Conservation (phyloP, 2,888 invertebrate genomes). For the Cremastinae sp. region DNA sequence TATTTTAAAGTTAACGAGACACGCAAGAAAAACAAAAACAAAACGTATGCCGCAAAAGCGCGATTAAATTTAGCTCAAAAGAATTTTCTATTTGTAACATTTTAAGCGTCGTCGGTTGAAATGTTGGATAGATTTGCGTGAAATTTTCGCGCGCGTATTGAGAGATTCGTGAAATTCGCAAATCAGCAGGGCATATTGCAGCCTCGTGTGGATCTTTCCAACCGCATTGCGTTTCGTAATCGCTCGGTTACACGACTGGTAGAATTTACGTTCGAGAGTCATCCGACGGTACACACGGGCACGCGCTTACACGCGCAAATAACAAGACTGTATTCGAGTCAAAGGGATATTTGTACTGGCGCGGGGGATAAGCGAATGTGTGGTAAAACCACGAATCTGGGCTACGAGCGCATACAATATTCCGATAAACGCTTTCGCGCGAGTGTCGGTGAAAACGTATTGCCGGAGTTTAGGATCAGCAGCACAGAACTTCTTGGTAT, state of each 20-base stretch:
- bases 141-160: not conserved
- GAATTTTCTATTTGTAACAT: too few species aligned
- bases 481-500: constrained; percentile 48
- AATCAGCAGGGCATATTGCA: constrained; percentile 20
- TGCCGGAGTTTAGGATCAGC: constrained; percentile 28
- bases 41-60: too few species aligned
- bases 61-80: too few species aligned
- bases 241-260: constrained; percentile 26
- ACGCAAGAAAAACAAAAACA: too few species aligned
- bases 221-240: constrained; percentile 46
- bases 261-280: constrained; percentile 46
- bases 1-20: too few species aligned
- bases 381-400: constrained; percentile 49
- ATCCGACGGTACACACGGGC: constrained; percentile 5
- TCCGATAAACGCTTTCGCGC: constrained; percentile 20
- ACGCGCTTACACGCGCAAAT: not conserved
- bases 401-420: constrained; percentile 50
- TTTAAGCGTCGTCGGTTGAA: not conserved
- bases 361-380: constrained; percentile 37
- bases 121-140: not conserved
- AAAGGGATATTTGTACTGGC: constrained; percentile 39
- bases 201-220: constrained; percentile 37
- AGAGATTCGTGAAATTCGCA: constrained; percentile 23
- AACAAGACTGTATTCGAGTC: constrained; percentile 30
- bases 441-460: constrained; percentile 35